Base-by-base conservation (phyloP, 2,797 vertebrate genomes). In the Phataginus tetradactyla region DNA sequence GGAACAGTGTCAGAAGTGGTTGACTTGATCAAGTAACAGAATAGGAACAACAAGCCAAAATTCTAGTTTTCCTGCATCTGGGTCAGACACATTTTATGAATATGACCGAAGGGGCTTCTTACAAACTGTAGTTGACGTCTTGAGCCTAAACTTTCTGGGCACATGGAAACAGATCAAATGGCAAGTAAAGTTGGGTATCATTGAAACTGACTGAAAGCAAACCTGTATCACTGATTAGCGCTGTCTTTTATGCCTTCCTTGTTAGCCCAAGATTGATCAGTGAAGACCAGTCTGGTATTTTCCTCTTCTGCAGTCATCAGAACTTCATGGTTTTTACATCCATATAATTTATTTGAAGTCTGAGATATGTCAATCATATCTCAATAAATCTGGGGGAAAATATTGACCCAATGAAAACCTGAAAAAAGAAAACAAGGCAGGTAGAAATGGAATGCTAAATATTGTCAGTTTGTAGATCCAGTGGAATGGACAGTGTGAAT, bases 191-290 rank as follows among this genome's bases (percentile, higher is more conserved):
- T 63, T 39, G 8, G 74, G 75, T 21, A 3, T 12, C 5, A 3
- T 0, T 49, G 53, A 34, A 11, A 8, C 13, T 1, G 37, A 21
- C n/a, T 7, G 37, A 49, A 34, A 18, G 13, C 1, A 7, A 25
- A 45, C n/a, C n/a, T 3, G 1, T 1, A 32, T 23, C n/a, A n/a
- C 34, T 55, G 3, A 15, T 49, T 55, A 11, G 13, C 2, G 29
- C 23, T 9, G 15, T 29, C 2, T 23, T 53, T 55, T 27, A 63
- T 71, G 64, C 23, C 27, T 86, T 86, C 45, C 14, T 53, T 80
- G 8, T 4, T 5, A 39, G 55, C 34, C 55, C 66, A 93, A 14
- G 75, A 21, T 12, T 27, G n/a, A 14, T 29, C 25, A 4, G 27
- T 15, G 23, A 87, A 63, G 20, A 21, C 9, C 13, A 93, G 57